Evolutionary conservation across 2,888 invertebrate genomes (phyloP).

Genomic region (Ophion slaviceki): DNA sequence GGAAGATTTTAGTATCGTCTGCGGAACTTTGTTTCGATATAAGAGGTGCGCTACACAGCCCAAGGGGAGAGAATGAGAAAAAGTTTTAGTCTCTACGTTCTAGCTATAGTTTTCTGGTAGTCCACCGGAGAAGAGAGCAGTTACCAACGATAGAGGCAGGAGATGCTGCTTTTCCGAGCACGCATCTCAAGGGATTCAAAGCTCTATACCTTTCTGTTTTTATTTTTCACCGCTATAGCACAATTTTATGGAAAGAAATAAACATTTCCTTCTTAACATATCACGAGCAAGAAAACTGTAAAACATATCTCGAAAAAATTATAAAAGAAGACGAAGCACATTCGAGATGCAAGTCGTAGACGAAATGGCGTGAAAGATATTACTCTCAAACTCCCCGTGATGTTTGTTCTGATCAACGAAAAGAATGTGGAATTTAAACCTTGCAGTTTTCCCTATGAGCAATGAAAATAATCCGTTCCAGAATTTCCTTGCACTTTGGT

Average conservation of each 20-base stretch:
- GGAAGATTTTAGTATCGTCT: constrained; percentile 63
- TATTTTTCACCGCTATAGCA: constrained; percentile 5
- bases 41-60: constrained; percentile 21
- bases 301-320: background rate
- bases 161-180: constrained; percentile 36
- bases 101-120: constrained; percentile 21
- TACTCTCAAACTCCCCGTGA: background rate
- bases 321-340: background rate
- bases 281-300: constrained; percentile 8
- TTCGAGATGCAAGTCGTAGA: background rate
- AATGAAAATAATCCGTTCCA: no score
- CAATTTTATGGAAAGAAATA: constrained; percentile 38
- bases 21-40: constrained; percentile 62
- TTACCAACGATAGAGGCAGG: constrained; percentile 45
- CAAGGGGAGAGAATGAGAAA: constrained; percentile 33
- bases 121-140: constrained; percentile 32
- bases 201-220: constrained; percentile 23
- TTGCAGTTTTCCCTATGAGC: no score
- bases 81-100: constrained; percentile 58
- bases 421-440: no score
- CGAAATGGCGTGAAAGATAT: background rate
- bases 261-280: constrained; percentile 41
- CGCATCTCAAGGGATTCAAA: constrained; percentile 39
- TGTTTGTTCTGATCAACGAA: no score
- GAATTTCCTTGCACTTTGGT: no score